phyloP scores from a whole-genome alignment of 1,140 invertebrate genomes.

The Akabosia matsudoensis region DNA sequence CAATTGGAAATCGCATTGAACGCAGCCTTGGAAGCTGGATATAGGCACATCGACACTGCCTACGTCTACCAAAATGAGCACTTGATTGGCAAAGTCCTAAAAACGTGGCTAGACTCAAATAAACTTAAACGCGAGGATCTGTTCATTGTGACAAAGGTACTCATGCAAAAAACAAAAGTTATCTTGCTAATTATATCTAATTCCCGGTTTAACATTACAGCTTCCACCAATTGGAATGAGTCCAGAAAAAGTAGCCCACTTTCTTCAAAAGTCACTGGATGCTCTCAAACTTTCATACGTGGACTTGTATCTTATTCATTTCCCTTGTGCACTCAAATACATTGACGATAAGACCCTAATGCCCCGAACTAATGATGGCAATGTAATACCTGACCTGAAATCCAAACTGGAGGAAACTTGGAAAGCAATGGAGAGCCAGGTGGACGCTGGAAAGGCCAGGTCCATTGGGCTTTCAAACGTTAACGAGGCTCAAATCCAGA shows the following conservation, averaged over 20 bases:
- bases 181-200: background rate
- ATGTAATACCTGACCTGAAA: slow-evolving; percentile 61
- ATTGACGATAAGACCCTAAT: slow-evolving; percentile 53
- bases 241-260: slow-evolving; percentile 67
- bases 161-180: background rate
- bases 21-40: slow-evolving; percentile 49
- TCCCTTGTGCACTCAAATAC: slow-evolving; percentile 63
- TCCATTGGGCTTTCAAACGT: slow-evolving; percentile 80
- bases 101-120: slow-evolving; percentile 47
- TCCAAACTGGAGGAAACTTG: slow-evolving; percentile 67
- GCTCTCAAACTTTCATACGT: slow-evolving; percentile 72
- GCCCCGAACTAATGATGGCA: slow-evolving; percentile 58
- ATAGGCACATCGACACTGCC: slow-evolving; percentile 50
- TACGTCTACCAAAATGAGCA: slow-evolving; percentile 50
- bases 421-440: slow-evolving; percentile 57
- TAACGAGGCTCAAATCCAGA: slow-evolving; percentile 64
- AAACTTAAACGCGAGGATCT: slow-evolving; percentile 51
- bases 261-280: slow-evolving; percentile 66
- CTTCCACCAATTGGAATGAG: slow-evolving; percentile 48
- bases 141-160: slow-evolving; percentile 52
- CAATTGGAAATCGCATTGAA: slow-evolving; percentile 46
- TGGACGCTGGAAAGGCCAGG: slow-evolving; percentile 54
- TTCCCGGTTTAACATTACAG: slow-evolving; percentile 41
- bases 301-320: slow-evolving; percentile 79
- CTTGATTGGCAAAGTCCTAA: slow-evolving; percentile 49